Evolutionary conservation across 1,140 invertebrate species (phyloP).

Genomic region (Nixonia krombeini): DNA sequence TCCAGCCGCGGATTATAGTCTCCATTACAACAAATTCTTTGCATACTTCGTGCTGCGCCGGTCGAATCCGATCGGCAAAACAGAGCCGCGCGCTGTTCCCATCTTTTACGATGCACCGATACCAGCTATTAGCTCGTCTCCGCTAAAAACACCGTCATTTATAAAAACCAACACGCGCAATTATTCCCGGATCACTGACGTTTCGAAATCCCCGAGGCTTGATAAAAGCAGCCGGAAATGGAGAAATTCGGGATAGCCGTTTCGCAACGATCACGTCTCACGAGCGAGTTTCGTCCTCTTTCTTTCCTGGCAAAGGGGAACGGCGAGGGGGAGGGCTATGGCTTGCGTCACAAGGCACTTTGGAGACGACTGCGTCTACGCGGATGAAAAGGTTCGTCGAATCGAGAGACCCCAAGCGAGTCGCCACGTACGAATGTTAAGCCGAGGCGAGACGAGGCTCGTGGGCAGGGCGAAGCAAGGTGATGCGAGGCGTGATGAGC

Average conservation of each 20-base stretch:
- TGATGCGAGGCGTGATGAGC: slow-evolving; percentile 4
- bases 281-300: neutral
- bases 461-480: slow-evolving; percentile 3
- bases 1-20: slow-evolving; percentile 18
- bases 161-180: too few relatives aligned
- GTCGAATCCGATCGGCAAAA: slow-evolving; percentile 9
- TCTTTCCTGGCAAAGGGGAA: neutral
- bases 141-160: too few relatives aligned
- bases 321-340: too few relatives aligned
- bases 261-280: too few relatives aligned
- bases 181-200: too few relatives aligned
- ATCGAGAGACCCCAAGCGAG: slow-evolving; percentile 19
- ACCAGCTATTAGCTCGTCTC: too few relatives aligned
- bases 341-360: slow-evolving; percentile 37
- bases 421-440: neutral
- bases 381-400: slow-evolving; percentile 13
- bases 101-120: too few relatives aligned
- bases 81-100: neutral
- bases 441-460: slow-evolving; percentile 11
- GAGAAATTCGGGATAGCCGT: too few relatives aligned
- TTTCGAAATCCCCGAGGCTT: too few relatives aligned
- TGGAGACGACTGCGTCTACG: slow-evolving; percentile 19
- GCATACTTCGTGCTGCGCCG: slow-evolving; percentile 23
- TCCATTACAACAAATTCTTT: slow-evolving; percentile 40
- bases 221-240: too few relatives aligned